Conservation (phyloP, 1,140 invertebrate genomes). For the Magallana ariakensis region DNA sequence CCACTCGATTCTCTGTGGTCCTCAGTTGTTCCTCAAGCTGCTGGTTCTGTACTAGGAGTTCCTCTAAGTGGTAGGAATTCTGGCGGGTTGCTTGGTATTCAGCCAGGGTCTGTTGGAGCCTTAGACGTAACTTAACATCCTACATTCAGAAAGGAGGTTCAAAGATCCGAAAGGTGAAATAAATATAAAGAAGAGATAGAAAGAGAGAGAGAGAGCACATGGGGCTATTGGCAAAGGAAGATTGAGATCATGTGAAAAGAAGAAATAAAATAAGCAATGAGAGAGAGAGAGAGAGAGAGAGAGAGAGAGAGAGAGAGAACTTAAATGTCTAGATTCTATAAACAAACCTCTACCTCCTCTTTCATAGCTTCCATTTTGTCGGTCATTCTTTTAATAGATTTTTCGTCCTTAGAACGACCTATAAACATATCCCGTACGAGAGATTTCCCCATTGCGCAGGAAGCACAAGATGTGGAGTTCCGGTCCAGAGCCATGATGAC, state of each 20-base stretch:
- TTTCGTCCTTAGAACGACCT: neutral
- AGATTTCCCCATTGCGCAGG: conserved; percentile 43
- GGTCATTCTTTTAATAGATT: conserved; percentile 2
- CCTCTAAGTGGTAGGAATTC: neutral
- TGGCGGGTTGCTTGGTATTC: neutral
- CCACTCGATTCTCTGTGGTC: neutral
- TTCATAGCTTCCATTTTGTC: conserved; percentile 32
- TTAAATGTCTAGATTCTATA: neutral
- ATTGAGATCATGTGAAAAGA: neutral
- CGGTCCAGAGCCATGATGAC: conserved; percentile 5
- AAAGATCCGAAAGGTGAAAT: too few relatives aligned
- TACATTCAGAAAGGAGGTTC: neutral
- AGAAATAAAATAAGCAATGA: neutral
- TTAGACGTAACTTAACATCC: conserved; percentile 24
- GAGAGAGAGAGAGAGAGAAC: neutral
- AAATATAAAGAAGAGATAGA: too few relatives aligned
- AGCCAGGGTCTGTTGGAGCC: neutral
- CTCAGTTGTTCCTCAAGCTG: conserved; percentile 20
- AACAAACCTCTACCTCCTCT: conserved; percentile 44
- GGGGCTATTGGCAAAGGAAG: neutral
- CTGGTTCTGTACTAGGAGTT: neutral
- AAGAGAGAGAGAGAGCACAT: neutral
- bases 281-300: too few relatives aligned
- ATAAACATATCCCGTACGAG: neutral
- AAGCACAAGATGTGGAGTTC: conserved; percentile 8